Evolutionary conservation across 2,797 vertebrate species (phyloP).

Genomic region (Manis javanica): DNA sequence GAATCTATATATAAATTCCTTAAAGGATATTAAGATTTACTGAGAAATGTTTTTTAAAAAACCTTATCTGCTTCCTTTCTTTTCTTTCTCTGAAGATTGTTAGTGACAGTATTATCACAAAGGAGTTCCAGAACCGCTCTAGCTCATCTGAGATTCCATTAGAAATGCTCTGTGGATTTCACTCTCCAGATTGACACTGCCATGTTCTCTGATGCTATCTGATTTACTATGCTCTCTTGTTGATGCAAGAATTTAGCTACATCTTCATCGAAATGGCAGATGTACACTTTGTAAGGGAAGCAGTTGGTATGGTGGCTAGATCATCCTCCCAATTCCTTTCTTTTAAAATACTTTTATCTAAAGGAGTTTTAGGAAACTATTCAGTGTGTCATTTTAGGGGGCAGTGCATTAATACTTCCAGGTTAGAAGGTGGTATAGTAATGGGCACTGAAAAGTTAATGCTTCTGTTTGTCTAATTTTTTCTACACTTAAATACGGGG

Average conservation of each 20-base stretch:
- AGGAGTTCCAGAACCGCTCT: neutral
- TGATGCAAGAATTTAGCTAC: neutral
- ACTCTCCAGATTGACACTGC: neutral
- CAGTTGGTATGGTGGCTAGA: neutral
- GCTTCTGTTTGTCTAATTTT: neutral
- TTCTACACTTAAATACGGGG: neutral
- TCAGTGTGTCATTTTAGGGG: neutral
- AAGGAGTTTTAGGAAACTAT: neutral
- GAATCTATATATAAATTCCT: neutral
- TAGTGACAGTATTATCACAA: neutral
- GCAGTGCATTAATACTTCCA: neutral
- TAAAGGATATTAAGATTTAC: neutral
- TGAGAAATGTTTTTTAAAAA: neutral
- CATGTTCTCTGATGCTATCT: neutral
- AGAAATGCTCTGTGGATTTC: neutral
- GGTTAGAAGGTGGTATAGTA: neutral
- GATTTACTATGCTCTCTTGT: neutral
- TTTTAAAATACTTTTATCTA: constrained; percentile 28
- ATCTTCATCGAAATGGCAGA: neutral
- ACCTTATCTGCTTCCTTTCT: neutral
- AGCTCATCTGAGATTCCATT: neutral
- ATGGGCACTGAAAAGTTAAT: neutral
- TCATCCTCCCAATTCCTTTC: neutral
- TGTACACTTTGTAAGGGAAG: neutral
- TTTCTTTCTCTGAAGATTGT: neutral